Evolutionary conservation across 2,797 vertebrate genomes (phyloP).

Genomic region (Anguilla anguilla): DNA sequence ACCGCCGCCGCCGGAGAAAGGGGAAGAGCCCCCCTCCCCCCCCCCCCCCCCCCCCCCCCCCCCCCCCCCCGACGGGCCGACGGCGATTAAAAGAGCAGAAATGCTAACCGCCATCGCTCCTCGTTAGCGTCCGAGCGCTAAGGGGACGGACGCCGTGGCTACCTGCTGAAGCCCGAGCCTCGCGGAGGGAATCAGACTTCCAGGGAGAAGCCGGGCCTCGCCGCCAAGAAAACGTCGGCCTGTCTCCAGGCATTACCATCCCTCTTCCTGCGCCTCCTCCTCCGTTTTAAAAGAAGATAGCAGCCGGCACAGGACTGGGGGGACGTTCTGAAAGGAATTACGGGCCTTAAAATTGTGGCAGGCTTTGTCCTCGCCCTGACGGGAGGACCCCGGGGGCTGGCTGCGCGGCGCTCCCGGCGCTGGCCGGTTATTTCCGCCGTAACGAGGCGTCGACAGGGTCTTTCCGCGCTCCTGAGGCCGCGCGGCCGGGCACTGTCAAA

Average conservation of each 20-base stretch:
- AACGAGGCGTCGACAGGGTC: conserved; percentile 13
- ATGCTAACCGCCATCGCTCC: conserved; percentile 16
- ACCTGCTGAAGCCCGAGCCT: conserved; percentile 26
- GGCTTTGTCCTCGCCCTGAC: not conserved
- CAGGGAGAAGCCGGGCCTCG: conserved; percentile 15
- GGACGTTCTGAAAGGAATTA: conserved; percentile 13
- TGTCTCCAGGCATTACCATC: conserved; percentile 33
- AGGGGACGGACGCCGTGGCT: conserved; percentile 20
- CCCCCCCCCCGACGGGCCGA: not conserved
- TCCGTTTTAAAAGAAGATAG: conserved; percentile 3
- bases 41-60: too few species aligned
- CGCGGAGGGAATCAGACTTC: conserved; percentile 8
- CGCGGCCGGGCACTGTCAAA: not conserved
- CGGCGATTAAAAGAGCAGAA: not conserved
- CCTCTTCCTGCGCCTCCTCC: conserved; percentile 11
- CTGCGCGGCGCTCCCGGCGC: not conserved
- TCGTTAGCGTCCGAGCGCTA: conserved; percentile 23
- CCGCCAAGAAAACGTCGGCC: conserved; percentile 32
- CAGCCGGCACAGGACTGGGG: not conserved
- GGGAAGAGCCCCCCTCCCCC: not conserved
- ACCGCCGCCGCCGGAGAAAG: not conserved
- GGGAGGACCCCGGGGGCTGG: not conserved
- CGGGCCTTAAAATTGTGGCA: not conserved
- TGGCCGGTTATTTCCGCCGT: not conserved
- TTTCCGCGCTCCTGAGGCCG: not conserved